These are phyloP conservation scores for Leucoraja ocellata DNA, from an alignment of 2,797 vertebrate species.

Conservation along the genomic window DNA sequence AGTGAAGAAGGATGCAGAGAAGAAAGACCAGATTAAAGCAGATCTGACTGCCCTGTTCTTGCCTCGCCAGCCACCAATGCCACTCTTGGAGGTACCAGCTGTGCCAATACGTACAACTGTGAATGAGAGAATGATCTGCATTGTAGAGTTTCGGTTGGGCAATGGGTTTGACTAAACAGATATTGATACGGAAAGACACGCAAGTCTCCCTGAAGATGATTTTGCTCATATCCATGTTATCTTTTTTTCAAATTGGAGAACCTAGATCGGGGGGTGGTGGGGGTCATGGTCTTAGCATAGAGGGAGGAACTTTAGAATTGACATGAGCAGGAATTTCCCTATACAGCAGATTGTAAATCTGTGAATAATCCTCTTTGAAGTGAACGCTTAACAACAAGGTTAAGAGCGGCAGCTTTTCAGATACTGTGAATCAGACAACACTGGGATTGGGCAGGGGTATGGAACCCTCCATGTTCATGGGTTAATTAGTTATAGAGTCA, in stretches of 20 bases:
- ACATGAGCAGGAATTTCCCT: no score
- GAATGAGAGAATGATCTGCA: not conserved
- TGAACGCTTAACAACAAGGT: no score
- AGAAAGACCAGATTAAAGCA: constrained; percentile 93
- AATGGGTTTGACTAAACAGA: not conserved
- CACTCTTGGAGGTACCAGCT: constrained; percentile 61
- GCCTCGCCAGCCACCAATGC: constrained; percentile 85
- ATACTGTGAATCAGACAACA: not conserved
- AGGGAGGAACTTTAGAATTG: not conserved
- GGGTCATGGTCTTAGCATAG: not conserved
- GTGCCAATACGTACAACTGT: no score
- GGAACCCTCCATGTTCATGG: no score
- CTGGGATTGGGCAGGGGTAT: not conserved
- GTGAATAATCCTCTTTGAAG: no score
- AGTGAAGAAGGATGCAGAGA: constrained; percentile 81
- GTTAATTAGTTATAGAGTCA: no score
- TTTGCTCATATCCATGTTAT: constrained; percentile 91
- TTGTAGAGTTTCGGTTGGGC: not conserved
- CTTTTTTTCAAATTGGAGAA: constrained; percentile 61
- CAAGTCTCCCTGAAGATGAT: constrained; percentile 88
- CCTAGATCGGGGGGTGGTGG: not conserved
- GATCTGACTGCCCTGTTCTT: constrained; percentile 92
- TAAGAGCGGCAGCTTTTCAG: not conserved
- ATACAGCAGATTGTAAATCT: no score
- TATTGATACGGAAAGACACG: constrained; percentile 85